Evolutionary conservation across 2,113 vertebrate species (phyloP), one percentile per base, ranked within the genome.

Genomic region (Chaenogobius annularis): DNA sequence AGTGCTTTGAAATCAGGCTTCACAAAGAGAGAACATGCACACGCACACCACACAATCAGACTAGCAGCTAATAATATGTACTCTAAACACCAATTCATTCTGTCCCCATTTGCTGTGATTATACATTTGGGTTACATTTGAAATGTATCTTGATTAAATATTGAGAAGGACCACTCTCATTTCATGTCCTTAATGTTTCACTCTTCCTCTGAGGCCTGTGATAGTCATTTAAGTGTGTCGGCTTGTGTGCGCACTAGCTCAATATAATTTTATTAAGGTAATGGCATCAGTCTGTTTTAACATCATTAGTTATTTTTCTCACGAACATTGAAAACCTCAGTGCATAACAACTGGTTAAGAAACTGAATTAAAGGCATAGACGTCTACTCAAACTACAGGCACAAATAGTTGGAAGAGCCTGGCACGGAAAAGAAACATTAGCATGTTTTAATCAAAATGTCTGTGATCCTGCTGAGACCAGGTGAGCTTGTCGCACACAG

Each of bases 71-170:
- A 84, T 83, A 77, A 77, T 77, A 73, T 83, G 71, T 70, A 73
- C 87, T 81, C 81, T 84, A 89, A 89, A 85, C 83, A 84, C 74
- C 82, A 89, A 80, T 86, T 86, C 71, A 87, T 90, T 89, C 72
- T 88, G 87, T 81, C 73, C 79, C 84, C 80, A 81, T 75, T 82
- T 83, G 85, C 82, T 69, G 69, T 85, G 85, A 91, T 92, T 88
- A 87, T 80, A 89, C 84, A 91, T 90, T 88, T 89, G 89, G 83
- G 79, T 85, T 89, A 68, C 74, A 86, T 88, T 87, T 87, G 69
- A 87, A 92, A 90, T 87, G 90, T 89, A 86, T 88, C 85, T 88
- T 86, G 83, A 90, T 92, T 87, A 92, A 91, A 91, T 90, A 90
- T 90, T 90, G 81, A 90, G 83, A 22, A 86, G 82, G 76, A 86